These are phyloP conservation scores for Liopterus haemorrhoidalis DNA, from an alignment of 2,888 invertebrate species.

Conservation along the genomic window DNA sequence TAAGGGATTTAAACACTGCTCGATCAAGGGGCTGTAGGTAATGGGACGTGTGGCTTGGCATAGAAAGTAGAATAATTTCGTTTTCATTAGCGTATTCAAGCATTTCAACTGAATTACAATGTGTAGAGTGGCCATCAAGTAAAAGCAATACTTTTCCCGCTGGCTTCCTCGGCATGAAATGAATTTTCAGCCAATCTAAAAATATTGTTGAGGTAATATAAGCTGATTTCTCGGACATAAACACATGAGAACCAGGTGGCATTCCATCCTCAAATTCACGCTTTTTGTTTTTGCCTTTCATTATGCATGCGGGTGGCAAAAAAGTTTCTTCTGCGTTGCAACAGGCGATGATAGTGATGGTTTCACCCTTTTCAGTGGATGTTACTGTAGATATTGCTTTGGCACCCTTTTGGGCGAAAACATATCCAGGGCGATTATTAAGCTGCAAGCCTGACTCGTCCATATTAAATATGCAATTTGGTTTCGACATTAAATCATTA, in stretches of 20 bases:
- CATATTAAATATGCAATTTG: constrained; percentile 28
- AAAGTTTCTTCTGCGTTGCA: constrained; percentile 39
- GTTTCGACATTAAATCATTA: constrained; percentile 23
- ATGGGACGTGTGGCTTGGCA: constrained; percentile 27
- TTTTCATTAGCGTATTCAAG: constrained; percentile 32
- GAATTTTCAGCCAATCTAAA: constrained; percentile 30
- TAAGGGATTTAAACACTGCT: constrained; percentile 21
- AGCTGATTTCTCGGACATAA: constrained; percentile 32
- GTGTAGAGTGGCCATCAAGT: constrained; percentile 37
- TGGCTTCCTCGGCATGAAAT: constrained; percentile 36
- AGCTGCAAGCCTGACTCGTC: constrained; percentile 25
- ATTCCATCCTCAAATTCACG: constrained; percentile 32
- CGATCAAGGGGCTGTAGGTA: constrained; percentile 25
- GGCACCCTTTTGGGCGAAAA: constrained; percentile 32
- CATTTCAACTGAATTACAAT: constrained; percentile 28
- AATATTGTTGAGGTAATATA: constrained; percentile 31
- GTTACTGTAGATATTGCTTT: constrained; percentile 32
- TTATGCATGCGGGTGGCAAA: constrained; percentile 34
- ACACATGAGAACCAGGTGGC: constrained; percentile 30
- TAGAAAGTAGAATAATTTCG: constrained; percentile 32
- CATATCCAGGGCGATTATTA: constrained; percentile 21
- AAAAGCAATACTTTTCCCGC: constrained; percentile 34
- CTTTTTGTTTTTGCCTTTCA: constrained; percentile 36
- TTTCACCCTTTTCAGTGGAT: constrained; percentile 36
- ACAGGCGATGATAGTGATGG: constrained; percentile 37